Evolutionary conservation across 2,797 vertebrate genomes (phyloP), one percentile per base, ranked within the genome.

Genomic region (Acropternis orthonyx): DNA sequence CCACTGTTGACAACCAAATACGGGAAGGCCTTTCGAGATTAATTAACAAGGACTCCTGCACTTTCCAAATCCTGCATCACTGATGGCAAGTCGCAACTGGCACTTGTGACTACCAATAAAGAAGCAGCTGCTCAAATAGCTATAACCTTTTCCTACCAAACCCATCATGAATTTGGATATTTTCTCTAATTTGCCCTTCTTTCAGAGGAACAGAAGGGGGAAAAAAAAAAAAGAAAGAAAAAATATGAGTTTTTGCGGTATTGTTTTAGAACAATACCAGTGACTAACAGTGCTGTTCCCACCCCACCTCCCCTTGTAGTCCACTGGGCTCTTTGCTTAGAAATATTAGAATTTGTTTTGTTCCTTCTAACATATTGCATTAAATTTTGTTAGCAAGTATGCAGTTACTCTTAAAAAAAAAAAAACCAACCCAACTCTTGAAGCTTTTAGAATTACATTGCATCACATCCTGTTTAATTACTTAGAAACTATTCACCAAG

Each of bases 221-320:
- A 4, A 18, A 51, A 46, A 46, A 19, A 21, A 24, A 10, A 56
- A 17, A 44, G 28, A 20, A 23, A 56, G 14, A 36, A 62, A 26
- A 1, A 6, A 24, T 19, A 12, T 2, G 27, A 51, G 20, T 34
- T 76, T 81, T 17, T 23, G 9, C 17, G 30, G 46, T 27, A 95
- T 88, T 95, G 90, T 92, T 94, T 82, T 73, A 82, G 74, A 95
- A 95, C 90, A 95, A 91, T 87, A 71, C 66, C 21, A 66, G 28
- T 75, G 69, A 43, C 75, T 77, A 83, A 61, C 49, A 86, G 4
- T 62, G 79, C 67, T 94, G 63, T 66, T 95, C 88, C 92, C 77
- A 89, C 74, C 28, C 72, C 58, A 85, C 85, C 59, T 76, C 94
- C 74, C 36, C 69, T 65, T 73, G 26, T 82, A 92, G 88, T 52